Base-by-base conservation (phyloP, 2,888 invertebrate genomes). In the Acrobeloides nanus region DNA sequence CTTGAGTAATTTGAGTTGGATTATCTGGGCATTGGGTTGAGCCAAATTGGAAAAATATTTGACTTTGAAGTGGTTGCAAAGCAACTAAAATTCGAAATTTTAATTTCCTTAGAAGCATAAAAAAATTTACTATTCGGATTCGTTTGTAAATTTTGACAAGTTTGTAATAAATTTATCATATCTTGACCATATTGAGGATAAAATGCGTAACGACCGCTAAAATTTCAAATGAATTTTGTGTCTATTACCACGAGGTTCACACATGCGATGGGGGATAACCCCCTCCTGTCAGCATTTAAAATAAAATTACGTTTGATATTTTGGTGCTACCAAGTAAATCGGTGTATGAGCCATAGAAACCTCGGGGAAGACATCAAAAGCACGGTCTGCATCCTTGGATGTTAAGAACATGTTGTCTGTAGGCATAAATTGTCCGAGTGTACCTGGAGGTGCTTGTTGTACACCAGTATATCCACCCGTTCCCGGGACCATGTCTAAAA, bases 381-480 rank as follows among this genome's bases (percentile, higher is more conserved):
- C 63, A 49, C 66, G 70, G 51, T 70, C 70, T 27, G 63, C 67
- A 27, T 70, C 68, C 24, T 53, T 47, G 17, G 57, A 57, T 2
- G 68, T 68, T 8, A 61, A 56, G 51, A 70, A 70, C 70, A 70
- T 71, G 48, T 70, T 70, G 32, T 70, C 70, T 23, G 60, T 62
- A 15, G 70, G 70, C 47, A 70, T 59, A 12, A 51, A 50, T 31
- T 59, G 52, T 33, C 54, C 56, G n/a, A 55, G 18, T 8, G 40
- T 38, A 12, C 43, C 47, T 8, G 51, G 38, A n/a, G n/a, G n/a
- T n/a, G n/a, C n/a, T n/a, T n/a, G n/a, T n/a, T n/a, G n/a, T n/a
- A n/a, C n/a, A n/a, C n/a, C n/a, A n/a, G n/a, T n/a, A n/a, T n/a
- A n/a, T 10, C 50, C 62, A 15, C 61, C 61, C 31, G 53, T 57